Evolutionary conservation across 1,140 invertebrate genomes (phyloP).

Genomic region (Drosophila oshimai): DNA sequence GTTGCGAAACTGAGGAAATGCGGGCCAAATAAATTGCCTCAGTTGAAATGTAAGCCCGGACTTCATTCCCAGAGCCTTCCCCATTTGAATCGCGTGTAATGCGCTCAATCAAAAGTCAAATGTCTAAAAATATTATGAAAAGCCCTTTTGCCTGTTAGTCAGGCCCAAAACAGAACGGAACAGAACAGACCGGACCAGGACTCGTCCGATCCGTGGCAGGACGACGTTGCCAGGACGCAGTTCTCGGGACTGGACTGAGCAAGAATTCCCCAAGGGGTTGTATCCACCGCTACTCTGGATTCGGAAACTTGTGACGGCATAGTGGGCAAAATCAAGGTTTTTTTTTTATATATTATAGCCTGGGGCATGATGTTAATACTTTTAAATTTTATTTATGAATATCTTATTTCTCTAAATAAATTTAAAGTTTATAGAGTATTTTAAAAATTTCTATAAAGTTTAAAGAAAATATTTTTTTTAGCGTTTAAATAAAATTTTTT

Average conservation of each 20-base stretch:
- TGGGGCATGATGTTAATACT: too few species aligned
- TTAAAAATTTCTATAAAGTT: too few species aligned
- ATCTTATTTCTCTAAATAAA: too few species aligned
- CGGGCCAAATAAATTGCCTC: conserved; percentile 68
- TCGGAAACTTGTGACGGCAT: neutral
- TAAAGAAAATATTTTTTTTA: too few species aligned
- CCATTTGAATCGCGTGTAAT: conserved; percentile 62
- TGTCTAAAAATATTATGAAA: conserved; percentile 81
- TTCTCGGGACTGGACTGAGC: conserved; percentile 3
- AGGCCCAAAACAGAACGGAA: conserved; percentile 1
- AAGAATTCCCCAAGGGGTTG: conserved; percentile 39
- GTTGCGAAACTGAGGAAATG: conserved; percentile 15
- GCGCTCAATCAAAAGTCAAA: conserved; percentile 81
- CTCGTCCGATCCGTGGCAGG: conserved; percentile 10
- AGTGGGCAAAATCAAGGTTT: too few species aligned
- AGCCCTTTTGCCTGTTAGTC: conserved; percentile 59
- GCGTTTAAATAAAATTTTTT: too few species aligned
- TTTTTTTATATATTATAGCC: too few species aligned
- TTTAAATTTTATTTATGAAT: too few species aligned
- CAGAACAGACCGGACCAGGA: conserved; percentile 15
- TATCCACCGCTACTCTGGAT: neutral
- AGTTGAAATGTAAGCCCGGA: conserved; percentile 68
- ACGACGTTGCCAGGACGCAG: conserved; percentile 30
- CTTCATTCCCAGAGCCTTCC: neutral
- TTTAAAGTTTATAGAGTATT: too few species aligned